Base-by-base conservation (phyloP, 2,113 vertebrate genomes). In the Nothocercus julius region DNA sequence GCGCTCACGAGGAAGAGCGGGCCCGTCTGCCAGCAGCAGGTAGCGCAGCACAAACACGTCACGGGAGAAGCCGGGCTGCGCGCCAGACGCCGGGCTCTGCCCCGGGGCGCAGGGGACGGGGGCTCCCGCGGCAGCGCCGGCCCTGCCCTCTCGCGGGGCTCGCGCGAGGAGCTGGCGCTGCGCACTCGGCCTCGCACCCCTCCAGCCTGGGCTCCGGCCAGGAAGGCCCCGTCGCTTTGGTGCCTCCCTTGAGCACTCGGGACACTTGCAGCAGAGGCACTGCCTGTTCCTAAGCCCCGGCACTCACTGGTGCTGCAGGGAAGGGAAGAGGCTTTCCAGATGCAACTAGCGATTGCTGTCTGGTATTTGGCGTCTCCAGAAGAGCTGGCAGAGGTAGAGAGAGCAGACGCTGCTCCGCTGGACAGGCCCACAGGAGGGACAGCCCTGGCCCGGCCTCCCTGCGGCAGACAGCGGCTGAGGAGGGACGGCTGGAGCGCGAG, bases 211-310 rank as follows among this genome's bases (percentile, higher is more conserved):
- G 20, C 67, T 25, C 54, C 20, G 75, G 19, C 63, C 56, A 3
- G n/a, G 18, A 3, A 40, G 24, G 4, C 3, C 1, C 17, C 3
- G 11, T 0, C 3, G 2, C 0, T 9, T 49, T 0, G 8, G 8
- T 2, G 10, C 64, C 1, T 0, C 13, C 70, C 78, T 68, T 21
- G 4, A 4, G 80, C 75, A 44, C 67, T 61, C 78, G 5, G 54
- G 51, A 22, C 5, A 11, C 76, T 73, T 24, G 4, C 58, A 40
- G 70, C 66, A 20, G 72, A 49, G 82, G 44, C 28, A 0, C 80
- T 34, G 81, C 58, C 85, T 27, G 24, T 36, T 38, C 5, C 36
- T 5, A 17, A 38, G 51, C 64, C 34, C 17, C 4, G 1, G 47
- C 82, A 19, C 66, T 51, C 34, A 53, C 11, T 72, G 47, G 13